These are phyloP conservation scores for Coranthus polyacanthus DNA, from an alignment of 2,797 vertebrate species.

Conservation along the genomic window DNA sequence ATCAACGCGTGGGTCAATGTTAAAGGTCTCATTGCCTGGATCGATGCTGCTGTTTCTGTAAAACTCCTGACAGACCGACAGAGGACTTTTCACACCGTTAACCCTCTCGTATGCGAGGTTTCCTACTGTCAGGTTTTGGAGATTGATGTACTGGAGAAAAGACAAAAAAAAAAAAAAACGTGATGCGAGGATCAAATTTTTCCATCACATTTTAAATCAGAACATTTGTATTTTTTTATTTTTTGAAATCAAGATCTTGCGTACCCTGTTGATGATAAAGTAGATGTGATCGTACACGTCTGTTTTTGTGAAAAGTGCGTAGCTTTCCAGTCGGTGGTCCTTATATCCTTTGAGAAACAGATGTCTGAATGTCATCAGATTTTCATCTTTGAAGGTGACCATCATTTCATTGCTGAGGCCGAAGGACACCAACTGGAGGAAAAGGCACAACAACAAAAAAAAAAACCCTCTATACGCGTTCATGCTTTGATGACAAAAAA, in stretches of 20 bases:
- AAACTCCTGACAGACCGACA: slow-evolving; percentile 90
- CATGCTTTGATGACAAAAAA: not conserved
- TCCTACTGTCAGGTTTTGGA: slow-evolving; percentile 89
- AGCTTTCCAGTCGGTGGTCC: slow-evolving; percentile 84
- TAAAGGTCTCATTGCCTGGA: slow-evolving; percentile 91
- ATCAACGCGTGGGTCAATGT: slow-evolving; percentile 91
- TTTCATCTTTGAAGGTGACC: slow-evolving; percentile 96
- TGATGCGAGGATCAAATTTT: not conserved
- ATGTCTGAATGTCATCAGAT: slow-evolving; percentile 92
- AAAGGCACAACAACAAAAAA: not conserved
- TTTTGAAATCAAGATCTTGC: not conserved
- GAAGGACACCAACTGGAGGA: slow-evolving; percentile 91
- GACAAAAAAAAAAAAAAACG: not conserved
- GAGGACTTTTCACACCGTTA: slow-evolving; percentile 77
- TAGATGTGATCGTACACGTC: slow-evolving; percentile 91
- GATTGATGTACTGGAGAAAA: slow-evolving; percentile 85
- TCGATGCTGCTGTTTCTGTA: slow-evolving; percentile 89
- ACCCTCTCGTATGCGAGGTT: slow-evolving; percentile 90
- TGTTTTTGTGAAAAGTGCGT: slow-evolving; percentile 89
- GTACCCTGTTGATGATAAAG: slow-evolving; percentile 89
- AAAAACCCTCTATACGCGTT: too few relatives aligned
- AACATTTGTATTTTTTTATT: too few relatives aligned
- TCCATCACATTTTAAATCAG: not conserved
- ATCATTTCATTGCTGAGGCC: slow-evolving; percentile 98
- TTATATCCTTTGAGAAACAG: slow-evolving; percentile 94